Evolutionary conservation across 53 echinoderm and acorn worm genomes (phyloP).

Genomic region (Holothuria scabra): DNA sequence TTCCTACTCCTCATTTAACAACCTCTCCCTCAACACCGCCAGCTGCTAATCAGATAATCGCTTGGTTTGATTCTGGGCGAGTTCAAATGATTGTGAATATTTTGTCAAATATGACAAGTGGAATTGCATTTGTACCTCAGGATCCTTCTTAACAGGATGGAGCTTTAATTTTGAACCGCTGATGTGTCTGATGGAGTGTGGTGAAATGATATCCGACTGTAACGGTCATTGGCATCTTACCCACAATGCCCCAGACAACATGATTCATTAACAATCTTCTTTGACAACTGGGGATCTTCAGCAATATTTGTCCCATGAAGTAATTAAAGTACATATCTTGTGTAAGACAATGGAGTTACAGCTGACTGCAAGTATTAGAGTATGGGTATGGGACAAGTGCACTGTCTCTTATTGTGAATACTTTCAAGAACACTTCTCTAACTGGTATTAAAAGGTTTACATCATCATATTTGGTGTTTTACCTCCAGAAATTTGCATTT

Average conservation of each 20-base stretch:
- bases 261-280: slow-evolving; percentile 26
- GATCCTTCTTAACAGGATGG: neutral
- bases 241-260: neutral
- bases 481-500: too few species aligned
- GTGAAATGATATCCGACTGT: slow-evolving; percentile 15
- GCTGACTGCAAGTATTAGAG: too few species aligned
- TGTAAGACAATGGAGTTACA: neutral
- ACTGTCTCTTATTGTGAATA: neutral
- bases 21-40: neutral
- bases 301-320: neutral
- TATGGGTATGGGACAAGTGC: slow-evolving; percentile 1
- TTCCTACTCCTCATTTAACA: neutral
- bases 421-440: neutral
- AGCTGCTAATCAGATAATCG: slow-evolving; percentile 38
- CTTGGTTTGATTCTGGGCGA: neutral
- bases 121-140: slow-evolving; percentile 20
- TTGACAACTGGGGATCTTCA: slow-evolving; percentile 9
- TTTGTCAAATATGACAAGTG: slow-evolving; percentile 35
- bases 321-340: slow-evolving; percentile 23
- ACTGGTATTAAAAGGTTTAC: too few species aligned
- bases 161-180: slow-evolving; percentile 21
- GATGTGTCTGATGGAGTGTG: slow-evolving; percentile 4
- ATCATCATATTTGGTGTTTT: too few species aligned
- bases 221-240: slow-evolving; percentile 33
- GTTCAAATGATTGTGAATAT: neutral